Conservation (phyloP, 2,797 vertebrate genomes). For the Botia kubotai region DNA sequence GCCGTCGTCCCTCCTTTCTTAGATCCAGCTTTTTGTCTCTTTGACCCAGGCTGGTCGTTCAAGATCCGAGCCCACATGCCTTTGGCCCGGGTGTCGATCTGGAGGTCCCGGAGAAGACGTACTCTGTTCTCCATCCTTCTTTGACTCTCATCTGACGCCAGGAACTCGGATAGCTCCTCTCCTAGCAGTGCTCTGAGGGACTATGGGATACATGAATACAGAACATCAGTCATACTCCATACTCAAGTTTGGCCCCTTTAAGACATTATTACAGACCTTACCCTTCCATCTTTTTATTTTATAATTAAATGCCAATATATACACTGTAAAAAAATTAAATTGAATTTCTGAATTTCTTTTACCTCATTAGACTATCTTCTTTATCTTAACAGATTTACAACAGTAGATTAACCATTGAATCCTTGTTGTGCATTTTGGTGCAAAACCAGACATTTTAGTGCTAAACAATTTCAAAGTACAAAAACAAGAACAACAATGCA, state of each 20-base stretch:
- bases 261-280: neutral
- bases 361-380: no score
- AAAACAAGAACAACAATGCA: no score
- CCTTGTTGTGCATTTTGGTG: no score
- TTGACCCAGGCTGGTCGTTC: conserved; percentile 80
- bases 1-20: conserved; percentile 85
- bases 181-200: conserved; percentile 81
- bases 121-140: conserved; percentile 75
- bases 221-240: neutral
- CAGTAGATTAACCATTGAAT: no score
- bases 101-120: conserved; percentile 83
- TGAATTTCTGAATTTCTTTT: no score
- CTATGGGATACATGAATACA: conserved; percentile 63
- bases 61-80: conserved; percentile 85
- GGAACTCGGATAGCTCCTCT: conserved; percentile 81
- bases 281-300: no score
- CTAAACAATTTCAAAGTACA: no score
- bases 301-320: neutral
- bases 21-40: conserved; percentile 81
- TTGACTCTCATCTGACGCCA: conserved; percentile 80
- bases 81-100: conserved; percentile 81
- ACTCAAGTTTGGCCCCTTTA: no score
- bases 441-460: no score
- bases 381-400: no score
- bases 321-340: neutral